Evolutionary conservation across 2,888 invertebrate species (phyloP), one percentile per base, ranked within the genome.

Genomic region (Panzeria rudis): DNA sequence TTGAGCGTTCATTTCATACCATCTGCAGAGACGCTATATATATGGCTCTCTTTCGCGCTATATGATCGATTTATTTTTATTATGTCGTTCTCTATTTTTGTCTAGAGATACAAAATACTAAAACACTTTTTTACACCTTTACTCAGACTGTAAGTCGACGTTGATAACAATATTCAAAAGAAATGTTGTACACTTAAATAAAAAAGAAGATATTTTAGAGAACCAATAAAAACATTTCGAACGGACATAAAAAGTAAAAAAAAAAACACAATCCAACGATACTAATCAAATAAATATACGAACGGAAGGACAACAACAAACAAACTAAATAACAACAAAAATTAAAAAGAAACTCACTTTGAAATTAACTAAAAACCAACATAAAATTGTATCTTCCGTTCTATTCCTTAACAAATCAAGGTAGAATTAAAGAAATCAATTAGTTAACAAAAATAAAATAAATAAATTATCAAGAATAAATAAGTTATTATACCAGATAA

Each of bases 211-310:
- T 77, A 69, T 17, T 35, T 61, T 50, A 61, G 32, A 71, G 17
- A 52, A 15, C n/a, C 47, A 79, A 71, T 71, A 71, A 54, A 79
- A 62, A 79, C 71, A 79, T 61, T 78, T 69, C 41, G 20, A 61
- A 71, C 71, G 62, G 78, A 62, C 54, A 79, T 79, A 52, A 32
- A 44, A 56, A 76, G 20, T 35, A 64, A 75, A 50, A 73, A 25
- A 11, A 17, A 61, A 61, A 73, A 17, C 6, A 7, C 35, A 61
- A 64, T 2, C n/a, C 9, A 25, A 41, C 20, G 52, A 32, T 32
- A 32, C 20, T 20, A 41, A 38, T 11, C 50, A 78, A 61, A 41
- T 35, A 32, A 69, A 54, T 32, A 64, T 62, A 44, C 62, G 52
- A 44, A 64, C 62, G 71, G 62, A 62, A 71, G 78, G 71, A 79